A percentile compares a stretch with the other conserved stretches of the same genome.
Conservation (phyloP, 37 sponge, comb jelly and placozoan species). For the Cladorhizidae sp. region DNA sequence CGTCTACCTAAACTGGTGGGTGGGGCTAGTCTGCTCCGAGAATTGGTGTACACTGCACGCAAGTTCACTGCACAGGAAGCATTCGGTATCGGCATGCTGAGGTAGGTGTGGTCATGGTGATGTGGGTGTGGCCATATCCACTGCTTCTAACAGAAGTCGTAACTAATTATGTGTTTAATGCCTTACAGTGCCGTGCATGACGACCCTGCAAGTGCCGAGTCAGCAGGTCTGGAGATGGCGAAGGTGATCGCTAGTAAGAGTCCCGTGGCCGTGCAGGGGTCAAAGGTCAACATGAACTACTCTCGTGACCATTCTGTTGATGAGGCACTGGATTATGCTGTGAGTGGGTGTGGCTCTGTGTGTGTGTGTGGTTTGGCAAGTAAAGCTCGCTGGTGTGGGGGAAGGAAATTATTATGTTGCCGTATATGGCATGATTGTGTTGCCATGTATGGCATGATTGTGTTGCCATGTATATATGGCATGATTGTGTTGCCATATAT, state of each 20-base stretch:
- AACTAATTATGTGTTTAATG: background rate
- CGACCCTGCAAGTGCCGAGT: slow-evolving; percentile 51
- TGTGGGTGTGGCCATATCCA: background rate
- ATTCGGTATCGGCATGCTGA: slow-evolving; percentile 67
- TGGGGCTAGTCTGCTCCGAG: slow-evolving; percentile 71
- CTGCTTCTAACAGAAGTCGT: background rate
- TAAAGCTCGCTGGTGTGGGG: too few species aligned
- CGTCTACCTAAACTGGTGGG: slow-evolving; percentile 92
- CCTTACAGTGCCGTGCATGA: slow-evolving; percentile 34
- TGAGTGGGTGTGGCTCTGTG: slow-evolving; percentile 14
- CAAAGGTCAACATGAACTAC: slow-evolving; percentile 87
- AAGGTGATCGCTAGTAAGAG: slow-evolving; percentile 86
- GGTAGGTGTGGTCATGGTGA: slow-evolving; percentile 34
- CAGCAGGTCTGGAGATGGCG: slow-evolving; percentile 74
- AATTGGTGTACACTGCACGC: slow-evolving; percentile 81
- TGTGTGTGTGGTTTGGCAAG: background rate
- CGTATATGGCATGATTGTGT: too few species aligned
- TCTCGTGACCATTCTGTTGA: slow-evolving; percentile 91
- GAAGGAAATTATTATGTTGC: background rate
- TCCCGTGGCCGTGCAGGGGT: slow-evolving; percentile 91
- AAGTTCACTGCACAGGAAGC: slow-evolving; percentile 78
- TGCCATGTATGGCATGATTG: too few species aligned
- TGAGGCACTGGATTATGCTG: slow-evolving; percentile 78
- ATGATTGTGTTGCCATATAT: too few species aligned
- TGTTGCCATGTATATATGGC: too few species aligned